Conservation (phyloP, 1,140 invertebrate species). For the Cataglyphis hispanica region DNA sequence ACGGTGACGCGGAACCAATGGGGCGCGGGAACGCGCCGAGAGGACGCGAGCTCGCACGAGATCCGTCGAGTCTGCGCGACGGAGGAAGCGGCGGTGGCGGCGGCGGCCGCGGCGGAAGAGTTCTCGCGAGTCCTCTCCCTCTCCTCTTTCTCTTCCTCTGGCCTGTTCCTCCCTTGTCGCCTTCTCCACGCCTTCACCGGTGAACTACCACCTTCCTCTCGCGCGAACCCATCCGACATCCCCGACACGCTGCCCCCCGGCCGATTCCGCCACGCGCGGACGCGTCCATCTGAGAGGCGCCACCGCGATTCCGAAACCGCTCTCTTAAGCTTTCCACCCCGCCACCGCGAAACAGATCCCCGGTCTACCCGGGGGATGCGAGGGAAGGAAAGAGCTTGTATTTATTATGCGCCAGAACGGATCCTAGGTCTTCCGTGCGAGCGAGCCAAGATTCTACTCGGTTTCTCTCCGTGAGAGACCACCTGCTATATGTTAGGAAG, state of each 20-base stretch:
- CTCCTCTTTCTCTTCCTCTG: constrained; percentile 27
- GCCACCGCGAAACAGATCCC: constrained; percentile 16
- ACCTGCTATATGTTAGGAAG: constrained; percentile 29
- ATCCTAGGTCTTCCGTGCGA: constrained; percentile 46
- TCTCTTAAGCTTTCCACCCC: constrained; percentile 46
- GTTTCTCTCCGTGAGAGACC: constrained; percentile 12
- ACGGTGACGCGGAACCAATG: constrained; percentile 63
- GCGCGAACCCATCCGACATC: constrained; percentile 17
- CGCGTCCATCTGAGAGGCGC: constrained; percentile 57
- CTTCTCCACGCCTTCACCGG: constrained; percentile 37
- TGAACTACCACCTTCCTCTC: constrained; percentile 39
- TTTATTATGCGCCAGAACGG: constrained; percentile 59
- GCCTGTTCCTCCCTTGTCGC: constrained; percentile 30
- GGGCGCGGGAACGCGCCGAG: constrained; percentile 55
- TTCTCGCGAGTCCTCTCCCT: constrained; percentile 55
- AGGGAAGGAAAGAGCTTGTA: constrained; percentile 38
- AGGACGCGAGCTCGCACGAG: constrained; percentile 61
- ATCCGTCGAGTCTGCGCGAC: constrained; percentile 65
- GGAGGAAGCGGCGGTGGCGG: background rate
- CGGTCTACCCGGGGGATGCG: background rate
- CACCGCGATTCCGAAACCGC: constrained; percentile 54
- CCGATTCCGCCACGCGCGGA: constrained; percentile 33
- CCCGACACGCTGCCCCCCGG: constrained; percentile 23
- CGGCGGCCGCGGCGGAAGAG: background rate
- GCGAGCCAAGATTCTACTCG: constrained; percentile 43